Evolutionary conservation across 2,888 invertebrate species (phyloP), one percentile per base, ranked within the genome.

Genomic region (Resseliella maxima): DNA sequence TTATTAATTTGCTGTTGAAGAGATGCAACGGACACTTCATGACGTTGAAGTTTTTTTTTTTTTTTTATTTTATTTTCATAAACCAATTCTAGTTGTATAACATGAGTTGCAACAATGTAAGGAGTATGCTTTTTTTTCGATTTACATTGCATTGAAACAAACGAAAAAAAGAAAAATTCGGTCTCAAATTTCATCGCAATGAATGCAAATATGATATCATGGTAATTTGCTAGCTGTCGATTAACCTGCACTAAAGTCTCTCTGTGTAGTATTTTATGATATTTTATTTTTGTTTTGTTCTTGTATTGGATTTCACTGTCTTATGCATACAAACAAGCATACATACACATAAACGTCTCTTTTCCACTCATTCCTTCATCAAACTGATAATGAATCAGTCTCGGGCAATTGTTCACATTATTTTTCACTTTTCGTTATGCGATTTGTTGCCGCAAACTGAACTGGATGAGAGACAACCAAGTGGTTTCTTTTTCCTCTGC

Each of bases 371-470:
- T 15, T 72, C 72, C 72, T 15, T 10, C 31, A 31, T 72, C 15
- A 0, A 5, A 35, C 72, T 72, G 72, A 72, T 72, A 72, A 59
- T 59, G 59, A 59, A 59, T 59, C 59, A 59, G 59, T 59, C 27
- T 72, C 72, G 31, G 35, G 72, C 72, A 72, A 72, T 72, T 72
- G 72, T 72, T 72, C 72, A 72, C 27, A 72, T 72, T 72, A 27
- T 31, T 72, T 72, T 72, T 72, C 72, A 72, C 72, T 31, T 72
- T 72, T 72, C 31, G 31, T 31, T 2, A 2, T 6, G 8, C 46
- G 2, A 15, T 50, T 15, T 72, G 35, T 72, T 72, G 31, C 72
- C 59, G 59, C n/a, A n/a, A n/a, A n/a, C n/a, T n/a, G n/a, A n/a
- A n/a, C n/a, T n/a, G 15, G 24, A 72, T 31, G 72, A 72, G 46